These are phyloP conservation scores for Drosophila sordidapex DNA, from an alignment of 2,888 invertebrate genomes.

Conservation along the genomic window DNA sequence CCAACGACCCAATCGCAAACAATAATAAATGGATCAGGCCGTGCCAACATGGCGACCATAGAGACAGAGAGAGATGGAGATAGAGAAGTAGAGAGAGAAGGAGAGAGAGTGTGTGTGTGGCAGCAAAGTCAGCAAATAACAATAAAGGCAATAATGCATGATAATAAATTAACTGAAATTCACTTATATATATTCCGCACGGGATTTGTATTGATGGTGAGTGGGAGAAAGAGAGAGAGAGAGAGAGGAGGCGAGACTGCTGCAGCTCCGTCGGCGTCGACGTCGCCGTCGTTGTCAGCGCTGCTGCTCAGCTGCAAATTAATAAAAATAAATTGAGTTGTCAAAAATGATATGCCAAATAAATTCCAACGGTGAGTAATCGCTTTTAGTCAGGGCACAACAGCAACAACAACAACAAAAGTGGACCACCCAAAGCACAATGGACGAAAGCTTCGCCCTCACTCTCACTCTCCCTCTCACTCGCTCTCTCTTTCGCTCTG, in stretches of 20 bases:
- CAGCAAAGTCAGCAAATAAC: constrained; percentile 63
- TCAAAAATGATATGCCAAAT: constrained; percentile 85
- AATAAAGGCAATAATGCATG: constrained; percentile 82
- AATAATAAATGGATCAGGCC: constrained; percentile 61
- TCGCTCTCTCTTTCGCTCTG: neutral
- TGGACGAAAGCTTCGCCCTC: constrained; percentile 47
- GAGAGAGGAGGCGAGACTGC: neutral
- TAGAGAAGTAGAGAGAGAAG: constrained; percentile 5
- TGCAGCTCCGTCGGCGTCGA: constrained; percentile 4
- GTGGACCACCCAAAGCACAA: constrained; percentile 71
- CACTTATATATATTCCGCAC: constrained; percentile 74
- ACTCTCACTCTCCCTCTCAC: constrained; percentile 15
- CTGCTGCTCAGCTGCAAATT: constrained; percentile 83
- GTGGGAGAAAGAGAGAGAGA: neutral
- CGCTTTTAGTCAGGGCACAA: constrained; percentile 70
- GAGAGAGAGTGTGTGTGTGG: constrained; percentile 6
- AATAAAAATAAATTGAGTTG: constrained; percentile 85
- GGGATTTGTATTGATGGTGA: constrained; percentile 34
- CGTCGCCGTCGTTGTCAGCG: constrained; percentile 14
- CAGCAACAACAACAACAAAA: constrained; percentile 25
- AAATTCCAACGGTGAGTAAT: constrained; percentile 85
- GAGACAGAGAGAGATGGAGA: constrained; percentile 17
- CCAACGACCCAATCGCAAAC: constrained; percentile 75
- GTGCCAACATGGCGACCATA: constrained; percentile 36
- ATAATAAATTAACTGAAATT: constrained; percentile 84